A percentile compares a stretch with the other conserved stretches of the same genome.
Conservation (phyloP, 2,888 invertebrate species). For the Platerodrilus igneus region DNA sequence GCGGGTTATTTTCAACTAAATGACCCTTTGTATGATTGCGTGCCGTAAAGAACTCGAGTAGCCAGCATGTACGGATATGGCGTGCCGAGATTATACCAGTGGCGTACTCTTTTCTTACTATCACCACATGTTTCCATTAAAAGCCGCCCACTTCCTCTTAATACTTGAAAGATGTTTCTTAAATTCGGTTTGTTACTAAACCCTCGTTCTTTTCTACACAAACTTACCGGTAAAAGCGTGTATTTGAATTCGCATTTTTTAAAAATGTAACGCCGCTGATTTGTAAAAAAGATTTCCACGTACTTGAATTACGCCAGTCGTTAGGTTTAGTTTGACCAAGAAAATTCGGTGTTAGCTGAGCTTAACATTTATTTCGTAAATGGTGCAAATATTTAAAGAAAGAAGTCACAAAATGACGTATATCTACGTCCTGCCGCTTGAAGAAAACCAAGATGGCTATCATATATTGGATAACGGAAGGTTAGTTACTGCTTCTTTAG, state of each 20-base stretch:
- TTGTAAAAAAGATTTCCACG: slow-evolving; percentile 16
- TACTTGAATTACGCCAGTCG: slow-evolving; percentile 18
- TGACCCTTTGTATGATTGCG: slow-evolving; percentile 39
- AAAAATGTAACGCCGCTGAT: slow-evolving; percentile 18
- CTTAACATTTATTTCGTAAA: too few relatives aligned
- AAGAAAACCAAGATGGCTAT: slow-evolving; percentile 43
- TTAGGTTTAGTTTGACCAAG: slow-evolving; percentile 18
- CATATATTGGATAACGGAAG: slow-evolving; percentile 43
- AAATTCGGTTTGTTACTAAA: not conserved
- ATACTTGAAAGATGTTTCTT: too few relatives aligned
- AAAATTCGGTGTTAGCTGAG: slow-evolving; percentile 14
- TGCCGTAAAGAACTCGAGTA: slow-evolving; percentile 41
- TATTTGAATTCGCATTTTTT: not conserved
- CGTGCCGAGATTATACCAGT: slow-evolving; percentile 43
- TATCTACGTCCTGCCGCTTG: slow-evolving; percentile 46
- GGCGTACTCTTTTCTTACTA: too few relatives aligned
- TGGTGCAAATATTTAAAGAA: slow-evolving; percentile 16
- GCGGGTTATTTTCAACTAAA: slow-evolving; percentile 20
- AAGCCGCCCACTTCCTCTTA: too few relatives aligned
- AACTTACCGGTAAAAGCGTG: not conserved
- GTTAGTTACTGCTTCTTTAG: too few relatives aligned
- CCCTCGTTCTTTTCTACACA: not conserved
- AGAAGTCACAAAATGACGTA: slow-evolving; percentile 43
- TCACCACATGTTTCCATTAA: too few relatives aligned
- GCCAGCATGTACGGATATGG: slow-evolving; percentile 45